Evolutionary conservation across 2,888 invertebrate genomes (phyloP).

Genomic region (Conomelus anceps): DNA sequence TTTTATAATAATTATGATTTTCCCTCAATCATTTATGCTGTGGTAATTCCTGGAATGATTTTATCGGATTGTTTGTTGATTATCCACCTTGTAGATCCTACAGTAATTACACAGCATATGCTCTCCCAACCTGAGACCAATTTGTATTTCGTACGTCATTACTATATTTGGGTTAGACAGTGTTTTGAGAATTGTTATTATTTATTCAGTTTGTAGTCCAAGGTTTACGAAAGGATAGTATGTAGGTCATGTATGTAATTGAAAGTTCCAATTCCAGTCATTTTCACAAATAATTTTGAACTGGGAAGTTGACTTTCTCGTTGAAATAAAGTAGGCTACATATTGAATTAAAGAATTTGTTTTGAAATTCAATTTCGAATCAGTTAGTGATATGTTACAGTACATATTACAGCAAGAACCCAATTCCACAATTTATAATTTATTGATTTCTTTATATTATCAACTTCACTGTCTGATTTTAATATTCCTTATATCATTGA

Average conservation of each 20-base stretch:
- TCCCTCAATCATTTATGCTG: neutral
- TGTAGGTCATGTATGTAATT: neutral
- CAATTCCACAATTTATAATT: neutral
- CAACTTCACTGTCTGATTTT: no score
- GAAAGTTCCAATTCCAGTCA: neutral
- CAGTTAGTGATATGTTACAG: neutral
- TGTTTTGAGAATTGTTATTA: neutral
- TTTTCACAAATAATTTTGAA: neutral
- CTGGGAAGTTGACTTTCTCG: neutral
- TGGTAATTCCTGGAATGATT: neutral
- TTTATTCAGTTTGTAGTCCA: neutral
- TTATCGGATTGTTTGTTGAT: neutral
- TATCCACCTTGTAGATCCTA: neutral
- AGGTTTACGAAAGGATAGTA: neutral
- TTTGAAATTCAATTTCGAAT: neutral
- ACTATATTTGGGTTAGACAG: neutral
- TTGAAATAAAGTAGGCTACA: neutral
- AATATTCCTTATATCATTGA: no score
- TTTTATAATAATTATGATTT: neutral
- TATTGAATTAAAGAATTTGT: neutral
- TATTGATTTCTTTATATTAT: neutral
- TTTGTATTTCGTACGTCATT: neutral
- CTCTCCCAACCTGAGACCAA: neutral
- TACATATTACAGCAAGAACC: neutral
- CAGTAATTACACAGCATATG: neutral